Evolutionary conservation across 2,888 invertebrate species (phyloP), one percentile per base, ranked within the genome.

Genomic region (Lydus trimaculatus): DNA sequence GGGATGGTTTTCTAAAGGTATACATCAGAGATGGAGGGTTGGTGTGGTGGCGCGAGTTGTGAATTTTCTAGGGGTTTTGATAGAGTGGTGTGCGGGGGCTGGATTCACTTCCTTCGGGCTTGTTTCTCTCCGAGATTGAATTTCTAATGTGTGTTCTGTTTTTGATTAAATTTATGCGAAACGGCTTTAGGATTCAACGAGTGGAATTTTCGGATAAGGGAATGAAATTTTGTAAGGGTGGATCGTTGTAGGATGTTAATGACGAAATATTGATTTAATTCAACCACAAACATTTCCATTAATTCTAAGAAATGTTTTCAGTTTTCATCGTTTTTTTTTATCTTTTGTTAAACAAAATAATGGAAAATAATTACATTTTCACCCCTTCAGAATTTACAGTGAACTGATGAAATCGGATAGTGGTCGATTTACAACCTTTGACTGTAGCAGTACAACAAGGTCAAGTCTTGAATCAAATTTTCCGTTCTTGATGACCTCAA

Each of bases 131-230:
- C 80, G 83, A 85, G 85, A 85, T 85, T 85, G 85, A 85, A 85
- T 85, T 85, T 84, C 85, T 85, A 84, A 85, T 85, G 82, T 83
- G 79, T 79, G 82, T 83, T 84, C 84, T 84, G 85, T 85, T 85
- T 85, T 85, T 85, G 85, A 85, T 85, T 85, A 84, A 85, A 85
- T 84, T 84, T 84, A 81, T 82, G 81, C 80, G 56, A 56, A 43
- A 56, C 56, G 56, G 56, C 56, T 56, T 56, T 56, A 3, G 23
- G 56, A 56, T 25, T 25, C 56, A 56, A 20, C 56, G 56, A 56
- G 56, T 56, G 56, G 56, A 56, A 56, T 56, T 56, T 56, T 56
- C 56, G 56, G 56, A 56, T 56, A 56, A 56, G 52, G 23, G 52
- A 48, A 13, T 52, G 52, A 52, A 52, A 23, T 52, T n/a, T 52